Evolutionary conservation across 2,113 vertebrate genomes (phyloP).

Genomic region (Hemiprocne comata): DNA sequence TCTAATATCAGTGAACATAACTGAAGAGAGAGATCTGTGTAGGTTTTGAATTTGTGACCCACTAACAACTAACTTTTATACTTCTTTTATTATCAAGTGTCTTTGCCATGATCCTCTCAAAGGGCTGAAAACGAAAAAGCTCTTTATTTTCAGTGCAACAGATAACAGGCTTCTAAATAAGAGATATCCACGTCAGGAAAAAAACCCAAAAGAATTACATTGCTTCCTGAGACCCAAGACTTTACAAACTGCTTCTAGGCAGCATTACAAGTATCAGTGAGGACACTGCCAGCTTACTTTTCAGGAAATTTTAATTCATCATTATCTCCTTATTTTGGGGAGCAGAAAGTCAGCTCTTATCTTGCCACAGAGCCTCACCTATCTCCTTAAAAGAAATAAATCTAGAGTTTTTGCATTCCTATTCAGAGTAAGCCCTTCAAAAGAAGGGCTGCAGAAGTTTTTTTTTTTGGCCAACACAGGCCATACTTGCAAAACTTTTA

Average conservation of each 20-base stretch:
- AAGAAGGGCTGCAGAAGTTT: neutral
- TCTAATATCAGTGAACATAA: neutral
- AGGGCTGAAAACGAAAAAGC: neutral
- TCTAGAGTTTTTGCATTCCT: neutral
- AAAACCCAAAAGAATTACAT: neutral
- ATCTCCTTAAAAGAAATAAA: neutral
- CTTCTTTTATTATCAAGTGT: neutral
- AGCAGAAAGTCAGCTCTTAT: neutral
- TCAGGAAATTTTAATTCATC: neutral
- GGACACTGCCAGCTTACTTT: neutral
- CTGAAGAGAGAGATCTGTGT: neutral
- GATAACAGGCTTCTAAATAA: neutral
- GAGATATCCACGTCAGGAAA: neutral
- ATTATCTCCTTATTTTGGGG: neutral
- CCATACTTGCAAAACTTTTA: neutral
- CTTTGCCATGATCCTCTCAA: neutral
- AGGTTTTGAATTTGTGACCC: neutral
- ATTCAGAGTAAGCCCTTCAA: neutral
- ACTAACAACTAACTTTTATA: neutral
- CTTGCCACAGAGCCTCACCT: neutral
- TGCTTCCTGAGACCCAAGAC: neutral
- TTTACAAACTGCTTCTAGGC: neutral
- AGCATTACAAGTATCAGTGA: neutral
- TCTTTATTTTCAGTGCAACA: neutral
- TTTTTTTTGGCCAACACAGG: neutral